Conservation (phyloP, 2,797 vertebrate genomes). For the Coregonus sp. region DNA sequence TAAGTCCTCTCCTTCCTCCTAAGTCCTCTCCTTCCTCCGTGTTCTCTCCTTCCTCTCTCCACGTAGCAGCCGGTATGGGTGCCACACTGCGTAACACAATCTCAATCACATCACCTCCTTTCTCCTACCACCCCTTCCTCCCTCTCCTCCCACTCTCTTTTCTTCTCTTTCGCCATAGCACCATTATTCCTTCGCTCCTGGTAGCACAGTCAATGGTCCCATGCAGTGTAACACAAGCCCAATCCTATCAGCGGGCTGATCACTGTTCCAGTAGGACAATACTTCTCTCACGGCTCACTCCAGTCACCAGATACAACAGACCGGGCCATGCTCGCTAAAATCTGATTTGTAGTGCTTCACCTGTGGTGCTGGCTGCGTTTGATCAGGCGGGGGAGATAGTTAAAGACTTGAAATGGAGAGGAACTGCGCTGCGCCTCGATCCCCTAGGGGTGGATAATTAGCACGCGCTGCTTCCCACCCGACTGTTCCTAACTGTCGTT, state of each 20-base stretch:
- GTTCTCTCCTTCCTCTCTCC: not conserved
- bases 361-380: slow-evolving; percentile 55
- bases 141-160: not conserved
- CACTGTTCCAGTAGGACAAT: slow-evolving; percentile 44
- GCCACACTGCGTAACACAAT: not conserved
- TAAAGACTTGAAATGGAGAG: slow-evolving; percentile 51
- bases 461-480: slow-evolving; percentile 30
- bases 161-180: slow-evolving; percentile 33
- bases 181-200: slow-evolving; percentile 16
- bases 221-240: slow-evolving; percentile 40
- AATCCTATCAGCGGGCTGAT: slow-evolving; percentile 54
- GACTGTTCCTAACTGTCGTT: slow-evolving; percentile 45
- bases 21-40: not conserved
- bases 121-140: not conserved
- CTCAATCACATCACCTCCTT: not conserved
- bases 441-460: slow-evolving; percentile 61
- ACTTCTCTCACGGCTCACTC: slow-evolving; percentile 38
- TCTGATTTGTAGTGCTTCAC: slow-evolving; percentile 41
- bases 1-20: too few species aligned
- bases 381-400: slow-evolving; percentile 56
- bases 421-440: slow-evolving; percentile 34
- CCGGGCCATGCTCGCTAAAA: not conserved
- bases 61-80: not conserved
- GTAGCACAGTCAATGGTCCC: slow-evolving; percentile 28
- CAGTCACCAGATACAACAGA: slow-evolving; percentile 33